phyloP scores from a whole-genome alignment of 1,140 invertebrate species.

The Diachasmimorpha longicaudata region DNA sequence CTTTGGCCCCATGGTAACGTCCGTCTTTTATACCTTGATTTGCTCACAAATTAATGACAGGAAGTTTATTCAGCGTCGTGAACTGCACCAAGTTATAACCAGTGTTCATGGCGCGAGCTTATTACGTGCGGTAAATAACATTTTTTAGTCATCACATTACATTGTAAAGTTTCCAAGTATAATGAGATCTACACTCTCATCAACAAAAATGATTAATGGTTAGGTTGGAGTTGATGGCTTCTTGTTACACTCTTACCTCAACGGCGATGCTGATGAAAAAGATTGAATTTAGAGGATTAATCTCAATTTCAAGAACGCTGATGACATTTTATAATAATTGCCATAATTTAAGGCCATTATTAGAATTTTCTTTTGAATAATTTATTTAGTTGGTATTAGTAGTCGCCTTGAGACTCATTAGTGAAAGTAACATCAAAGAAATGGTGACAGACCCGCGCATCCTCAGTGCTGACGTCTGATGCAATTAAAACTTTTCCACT shows the following conservation, averaged over 20 bases:
- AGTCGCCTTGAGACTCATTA: not conserved
- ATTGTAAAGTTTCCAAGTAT: not conserved
- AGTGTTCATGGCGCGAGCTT: no score
- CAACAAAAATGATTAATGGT: not conserved
- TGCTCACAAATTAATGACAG: not conserved
- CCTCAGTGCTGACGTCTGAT: slow-evolving; percentile 36
- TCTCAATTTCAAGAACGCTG: not conserved
- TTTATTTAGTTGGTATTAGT: not conserved
- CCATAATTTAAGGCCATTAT: not conserved
- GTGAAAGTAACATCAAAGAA: not conserved
- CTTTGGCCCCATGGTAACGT: not conserved
- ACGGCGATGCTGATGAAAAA: not conserved
- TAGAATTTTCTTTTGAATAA: not conserved
- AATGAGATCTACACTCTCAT: not conserved
- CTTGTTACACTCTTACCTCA: not conserved
- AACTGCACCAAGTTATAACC: not conserved
- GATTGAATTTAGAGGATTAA: not conserved
- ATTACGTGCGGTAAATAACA: not conserved
- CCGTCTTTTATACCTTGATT: not conserved
- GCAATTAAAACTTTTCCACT: slow-evolving; percentile 60
- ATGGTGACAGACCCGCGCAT: not conserved
- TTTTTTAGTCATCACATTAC: not conserved
- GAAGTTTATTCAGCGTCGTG: not conserved
- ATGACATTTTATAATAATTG: not conserved
- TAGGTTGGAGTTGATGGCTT: not conserved